A percentile compares a stretch with the other conserved stretches of the same genome.
Conservation (phyloP, 2,888 invertebrate genomes). For the Scotopteryx bipunctaria region DNA sequence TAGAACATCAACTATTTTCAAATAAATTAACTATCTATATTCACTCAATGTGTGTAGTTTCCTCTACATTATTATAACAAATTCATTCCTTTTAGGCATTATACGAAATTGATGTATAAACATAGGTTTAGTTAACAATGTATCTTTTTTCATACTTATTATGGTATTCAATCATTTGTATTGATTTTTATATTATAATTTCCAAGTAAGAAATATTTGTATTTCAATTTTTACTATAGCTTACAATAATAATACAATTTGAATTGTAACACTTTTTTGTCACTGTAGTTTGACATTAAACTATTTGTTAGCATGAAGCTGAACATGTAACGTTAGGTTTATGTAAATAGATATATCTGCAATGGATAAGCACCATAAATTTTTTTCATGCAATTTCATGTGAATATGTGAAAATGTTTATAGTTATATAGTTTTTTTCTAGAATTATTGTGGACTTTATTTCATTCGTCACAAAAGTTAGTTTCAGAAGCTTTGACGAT, state of each 20-base stretch:
- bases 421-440: slow-evolving; percentile 19
- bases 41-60: slow-evolving; percentile 44
- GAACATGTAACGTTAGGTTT: slow-evolving; percentile 61
- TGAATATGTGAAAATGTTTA: slow-evolving; percentile 29
- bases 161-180: slow-evolving; percentile 46
- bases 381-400: slow-evolving; percentile 44
- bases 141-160: slow-evolving; percentile 41
- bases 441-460: slow-evolving; percentile 17
- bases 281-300: slow-evolving; percentile 41
- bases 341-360: slow-evolving; percentile 77
- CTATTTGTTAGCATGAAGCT: slow-evolving; percentile 57
- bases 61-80: slow-evolving; percentile 55
- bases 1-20: slow-evolving; percentile 26
- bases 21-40: slow-evolving; percentile 12
- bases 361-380: slow-evolving; percentile 46
- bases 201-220: slow-evolving; percentile 57
- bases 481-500: slow-evolving; percentile 8
- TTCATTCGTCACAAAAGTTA: slow-evolving; percentile 23
- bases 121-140: slow-evolving; percentile 38
- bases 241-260: slow-evolving; percentile 40
- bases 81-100: slow-evolving; percentile 77
- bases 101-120: slow-evolving; percentile 61
- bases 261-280: slow-evolving; percentile 43
- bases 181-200: slow-evolving; percentile 50
- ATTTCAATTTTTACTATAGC: slow-evolving; percentile 56